Evolutionary conservation across 2,888 invertebrate genomes (phyloP), one percentile per base, ranked within the genome.

Genomic region (Drymonia ruficornis): DNA sequence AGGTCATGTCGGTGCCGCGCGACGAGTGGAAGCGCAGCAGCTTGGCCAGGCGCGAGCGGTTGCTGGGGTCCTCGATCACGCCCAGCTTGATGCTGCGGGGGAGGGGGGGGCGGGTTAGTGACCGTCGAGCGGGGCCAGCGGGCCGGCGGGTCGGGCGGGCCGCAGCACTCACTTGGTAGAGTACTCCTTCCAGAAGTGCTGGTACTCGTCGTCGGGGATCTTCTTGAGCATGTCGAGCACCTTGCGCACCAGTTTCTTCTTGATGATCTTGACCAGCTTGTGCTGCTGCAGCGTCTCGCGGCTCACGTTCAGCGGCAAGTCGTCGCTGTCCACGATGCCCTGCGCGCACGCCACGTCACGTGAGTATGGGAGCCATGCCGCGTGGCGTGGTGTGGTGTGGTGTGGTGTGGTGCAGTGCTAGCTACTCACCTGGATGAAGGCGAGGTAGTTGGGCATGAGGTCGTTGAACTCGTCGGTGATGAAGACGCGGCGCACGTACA

Each of bases 391-490:
- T 36, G 78, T 96, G 95, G 76, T 97, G 97, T 0, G 95, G 46
- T n/a, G n/a, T n/a, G n/a, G n/a, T n/a, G n/a, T n/a, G n/a, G n/a
- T n/a, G n/a, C n/a, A n/a, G n/a, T n/a, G n/a, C n/a, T n/a, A n/a
- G n/a, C n/a, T n/a, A 97, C 48, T 9, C 9, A 76, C 78, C 77
- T 97, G 96, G 59, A 99, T 95, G 87, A 99, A 99, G 69, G 95
- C 96, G 72, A 99, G 94, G 87, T 99, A 99, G 86, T 97, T 98
- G 66, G 99, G 99, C 96, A 99, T 98, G 96, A 99, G 98, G 83
- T 99, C 99, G 85, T 98, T 98, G 94, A 99, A 99, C 93, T 99
- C 98, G 87, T 99, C 99, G 9, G 99, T 99, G 90, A 99, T 99
- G 93, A 99, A 99, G 15, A 99, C 99, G 60, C 99, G 95, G 58